phyloP scores from a whole-genome alignment of 2,797 vertebrate genomes.

The Xenopus petersii region DNA sequence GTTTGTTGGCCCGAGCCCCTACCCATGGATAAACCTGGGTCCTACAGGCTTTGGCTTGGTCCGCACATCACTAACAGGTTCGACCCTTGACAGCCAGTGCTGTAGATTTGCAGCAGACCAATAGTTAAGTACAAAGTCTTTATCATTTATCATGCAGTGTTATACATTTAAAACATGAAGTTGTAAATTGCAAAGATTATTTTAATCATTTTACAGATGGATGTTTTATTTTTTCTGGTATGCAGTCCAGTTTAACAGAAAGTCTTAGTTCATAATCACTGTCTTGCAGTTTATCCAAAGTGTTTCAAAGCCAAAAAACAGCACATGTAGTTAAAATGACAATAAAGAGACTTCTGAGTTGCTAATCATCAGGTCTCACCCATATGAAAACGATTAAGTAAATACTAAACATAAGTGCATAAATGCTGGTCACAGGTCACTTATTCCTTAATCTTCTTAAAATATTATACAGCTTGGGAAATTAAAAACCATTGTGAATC shows the following conservation, averaged over 20 bases:
- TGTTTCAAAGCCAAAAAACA: constrained; percentile 14
- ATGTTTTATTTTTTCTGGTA: constrained; percentile 14
- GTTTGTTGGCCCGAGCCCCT: too few relatives aligned
- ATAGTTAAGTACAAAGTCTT: too few relatives aligned
- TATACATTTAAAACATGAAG: too few relatives aligned
- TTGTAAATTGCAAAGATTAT: neutral
- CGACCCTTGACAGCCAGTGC: neutral
- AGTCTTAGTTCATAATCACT: neutral
- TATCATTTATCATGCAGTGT: too few relatives aligned
- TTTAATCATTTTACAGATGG: neutral
- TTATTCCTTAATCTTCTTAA: neutral
- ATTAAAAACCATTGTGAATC: neutral
- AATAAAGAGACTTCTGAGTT: constrained; percentile 1
- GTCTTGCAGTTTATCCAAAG: constrained; percentile 4
- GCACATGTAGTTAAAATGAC: constrained; percentile 11
- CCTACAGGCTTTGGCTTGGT: too few relatives aligned
- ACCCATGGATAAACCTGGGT: too few relatives aligned
- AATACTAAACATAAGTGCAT: neutral
- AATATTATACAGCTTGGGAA: neutral
- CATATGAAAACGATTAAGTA: constrained; percentile 17
- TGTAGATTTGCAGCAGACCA: neutral
- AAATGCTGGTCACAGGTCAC: constrained; percentile 5
- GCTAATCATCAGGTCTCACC: constrained; percentile 2
- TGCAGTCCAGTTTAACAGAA: neutral
- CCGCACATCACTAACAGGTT: too few relatives aligned